Conservation (phyloP, 2,888 invertebrate species). For the Endomychus coccineus region DNA sequence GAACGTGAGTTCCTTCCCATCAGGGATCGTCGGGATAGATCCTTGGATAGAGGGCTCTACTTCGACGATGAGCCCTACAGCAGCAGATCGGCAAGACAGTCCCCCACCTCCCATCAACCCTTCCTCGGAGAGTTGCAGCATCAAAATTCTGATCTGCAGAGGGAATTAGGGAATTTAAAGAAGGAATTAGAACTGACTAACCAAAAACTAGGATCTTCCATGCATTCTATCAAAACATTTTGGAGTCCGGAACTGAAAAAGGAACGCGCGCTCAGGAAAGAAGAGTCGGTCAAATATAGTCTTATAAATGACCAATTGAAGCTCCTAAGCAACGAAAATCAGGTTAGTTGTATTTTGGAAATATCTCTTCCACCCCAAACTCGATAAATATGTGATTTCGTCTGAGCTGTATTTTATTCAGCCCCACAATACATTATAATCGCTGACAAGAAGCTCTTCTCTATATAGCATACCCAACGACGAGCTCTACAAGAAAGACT, state of each 20-base stretch:
- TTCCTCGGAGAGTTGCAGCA: slow-evolving; percentile 77
- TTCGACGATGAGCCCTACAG: slow-evolving; percentile 64
- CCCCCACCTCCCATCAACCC: slow-evolving; percentile 59
- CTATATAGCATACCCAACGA: too few relatives aligned
- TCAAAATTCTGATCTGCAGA: slow-evolving; percentile 90
- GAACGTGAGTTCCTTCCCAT: slow-evolving; percentile 83
- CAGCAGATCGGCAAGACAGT: slow-evolving; percentile 59
- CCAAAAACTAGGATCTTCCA: slow-evolving; percentile 95
- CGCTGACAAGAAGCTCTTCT: too few relatives aligned
- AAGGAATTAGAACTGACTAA: slow-evolving; percentile 93
- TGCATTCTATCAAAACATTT: slow-evolving; percentile 99
- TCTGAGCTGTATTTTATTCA: too few relatives aligned
- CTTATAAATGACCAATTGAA: slow-evolving; percentile 95
- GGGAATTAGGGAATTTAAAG: slow-evolving; percentile 84
- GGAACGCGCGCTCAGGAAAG: slow-evolving; percentile 91
- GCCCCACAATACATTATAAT: too few relatives aligned
- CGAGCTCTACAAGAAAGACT: too few relatives aligned
- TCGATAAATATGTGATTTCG: too few relatives aligned
- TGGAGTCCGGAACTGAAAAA: slow-evolving; percentile 99
- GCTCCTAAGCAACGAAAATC: slow-evolving; percentile 91
- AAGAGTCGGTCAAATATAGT: slow-evolving; percentile 95
- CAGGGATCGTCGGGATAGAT: slow-evolving; percentile 65
- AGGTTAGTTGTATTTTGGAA: slow-evolving; percentile 54
- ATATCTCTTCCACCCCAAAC: too few relatives aligned
- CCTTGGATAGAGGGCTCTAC: slow-evolving; percentile 61